Evolutionary conservation across 1,140 invertebrate species (phyloP), one percentile per base, ranked within the genome.

Genomic region (Sarcophaga peregrina): DNA sequence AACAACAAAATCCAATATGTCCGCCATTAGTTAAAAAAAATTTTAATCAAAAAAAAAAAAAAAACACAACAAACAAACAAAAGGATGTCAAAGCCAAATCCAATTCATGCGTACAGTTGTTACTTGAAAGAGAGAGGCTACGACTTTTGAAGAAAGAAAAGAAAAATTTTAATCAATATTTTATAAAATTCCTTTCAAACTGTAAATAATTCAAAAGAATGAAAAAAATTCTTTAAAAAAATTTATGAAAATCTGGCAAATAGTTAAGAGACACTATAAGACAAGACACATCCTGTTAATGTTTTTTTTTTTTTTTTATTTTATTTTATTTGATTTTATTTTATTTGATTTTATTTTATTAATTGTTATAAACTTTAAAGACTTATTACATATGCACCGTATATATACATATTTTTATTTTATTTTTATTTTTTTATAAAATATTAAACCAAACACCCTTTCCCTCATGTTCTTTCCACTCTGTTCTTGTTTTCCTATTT

Each of bases 1-100:
- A 82, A 74, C 81, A 82, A 82, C 81, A 82, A 74, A 82, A 73
- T 62, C 58, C 81, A 82, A 82, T 20, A 82, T 73, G 81, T 82
- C 81, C 81, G 81, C 81, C 81, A 82, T 82, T 62, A 68, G 81
- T 82, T 82, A 50, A 68, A 68, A 48, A 8, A 46, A 82, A 37
- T 37, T 37, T 47, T 11, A 82, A 72, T 48, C 48, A 20, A 80
- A 20, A 62, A 62, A 62, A 62, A 62, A 68, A n/a, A n/a, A n/a
- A n/a, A n/a, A n/a, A n/a, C n/a, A n/a, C n/a, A n/a, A n/a, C n/a
- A n/a, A n/a, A n/a, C n/a, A n/a, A 1, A 37, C 25, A 37, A 37
- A 37, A 37, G 25, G 25, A 37, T 37, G 25, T 37, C 25, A 37
- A 37, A 37, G 25, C 25, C 25, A 37, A 37, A 37, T 4, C 25